Percentiles rank a stretch among this genome's conserved stretches.
Evolutionary conservation across 2,113 vertebrate genomes (phyloP).

Genomic region (Smithornis capensis): DNA sequence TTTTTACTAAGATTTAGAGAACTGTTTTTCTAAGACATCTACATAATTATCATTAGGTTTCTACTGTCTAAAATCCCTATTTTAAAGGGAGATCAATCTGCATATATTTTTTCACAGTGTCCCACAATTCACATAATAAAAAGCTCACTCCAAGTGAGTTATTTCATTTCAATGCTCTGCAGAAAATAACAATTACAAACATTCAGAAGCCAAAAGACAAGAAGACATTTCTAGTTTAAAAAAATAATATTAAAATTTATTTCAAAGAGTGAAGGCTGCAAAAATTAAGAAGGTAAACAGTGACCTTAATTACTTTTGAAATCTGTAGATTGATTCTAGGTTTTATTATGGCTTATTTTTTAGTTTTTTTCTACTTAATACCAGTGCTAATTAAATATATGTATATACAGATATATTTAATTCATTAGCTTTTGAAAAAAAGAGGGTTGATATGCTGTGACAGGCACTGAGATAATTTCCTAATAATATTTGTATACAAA

Average conservation of each 20-base stretch:
- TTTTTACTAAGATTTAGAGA: background rate
- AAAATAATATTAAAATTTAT: background rate
- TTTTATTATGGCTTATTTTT: background rate
- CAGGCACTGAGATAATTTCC: background rate
- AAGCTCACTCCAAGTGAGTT: background rate
- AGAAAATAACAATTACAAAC: background rate
- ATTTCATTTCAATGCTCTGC: background rate
- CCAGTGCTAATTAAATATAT: background rate
- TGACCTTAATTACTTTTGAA: background rate
- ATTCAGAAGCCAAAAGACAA: background rate
- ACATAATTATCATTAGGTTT: background rate
- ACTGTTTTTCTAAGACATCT: background rate
- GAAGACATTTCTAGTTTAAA: background rate
- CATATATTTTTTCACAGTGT: background rate
- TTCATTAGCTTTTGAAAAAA: background rate
- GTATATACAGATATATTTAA: background rate
- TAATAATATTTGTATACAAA: background rate
- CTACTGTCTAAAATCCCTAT: background rate
- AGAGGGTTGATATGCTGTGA: fast-evolving
- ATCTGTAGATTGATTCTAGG: background rate
- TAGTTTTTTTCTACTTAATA: background rate
- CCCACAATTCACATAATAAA: background rate
- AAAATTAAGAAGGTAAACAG: background rate
- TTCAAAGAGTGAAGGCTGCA: background rate
- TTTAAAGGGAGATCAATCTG: background rate